Base-by-base conservation (phyloP, 2,888 invertebrate species). In the Cryptosula pallasiana region DNA sequence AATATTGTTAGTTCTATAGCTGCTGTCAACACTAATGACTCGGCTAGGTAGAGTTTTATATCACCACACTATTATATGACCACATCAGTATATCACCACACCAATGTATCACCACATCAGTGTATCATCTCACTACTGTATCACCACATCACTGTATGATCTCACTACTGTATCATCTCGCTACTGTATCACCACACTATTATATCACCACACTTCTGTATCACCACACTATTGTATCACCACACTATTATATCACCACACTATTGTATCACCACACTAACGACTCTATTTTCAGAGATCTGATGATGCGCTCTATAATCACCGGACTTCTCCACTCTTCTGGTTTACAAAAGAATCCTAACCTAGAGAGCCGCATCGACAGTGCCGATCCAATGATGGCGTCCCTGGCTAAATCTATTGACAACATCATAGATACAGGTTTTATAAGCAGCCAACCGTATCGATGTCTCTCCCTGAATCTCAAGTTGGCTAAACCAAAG, bases 341-440 rank as follows among this genome's bases (percentile, higher is more conserved):
- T 27, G 63, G 63, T 29, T 13, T 27, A 9, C 2, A 16, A 63
- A 57, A 57, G 57, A 5, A n/a, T 13, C n/a, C 57, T 23, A 32
- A 34, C 9, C 2, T 13, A 5, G 20, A 20, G 20, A 16, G 27
- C 3, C 25, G 32, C 9, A 13, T n/a, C 13, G 13, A 2, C n/a
- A 9, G 5, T n/a, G 32, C 5, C 27, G 32, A 63, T 27, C 63
- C 63, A 13, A 63, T 63, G 32, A 63, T 63, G 63, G 27, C n/a
- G 13, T 5, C 63, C 27, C n/a, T 63, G n/a, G 63, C 25, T 5
- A 63, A 63, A 32, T 63, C 63, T 63, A 63, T 63, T 13, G 63
- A 63, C 20, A 63, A 20, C n/a, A 32, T 63, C 27, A 9, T 32
- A 27, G 63, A 63, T 16, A 34, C 34, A 16, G 63, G 63, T 16